Base-by-base conservation (phyloP, 1,140 invertebrate genomes). In the Stratiolaelaps scimitus region DNA sequence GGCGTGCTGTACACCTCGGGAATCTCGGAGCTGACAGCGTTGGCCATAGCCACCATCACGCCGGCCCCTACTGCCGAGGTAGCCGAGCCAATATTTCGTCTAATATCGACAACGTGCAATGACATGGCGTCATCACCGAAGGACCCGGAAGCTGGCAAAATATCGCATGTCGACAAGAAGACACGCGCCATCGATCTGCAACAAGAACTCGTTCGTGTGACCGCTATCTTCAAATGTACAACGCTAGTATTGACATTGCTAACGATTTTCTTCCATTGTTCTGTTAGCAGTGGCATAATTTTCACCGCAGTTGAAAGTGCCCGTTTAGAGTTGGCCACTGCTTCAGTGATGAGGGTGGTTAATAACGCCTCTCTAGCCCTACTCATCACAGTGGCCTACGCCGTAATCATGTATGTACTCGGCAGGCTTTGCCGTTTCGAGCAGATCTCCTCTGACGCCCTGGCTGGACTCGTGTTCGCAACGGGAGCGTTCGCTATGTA, bases 41-140 rank as follows among this genome's bases (percentile, higher is more conserved):
- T 28, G 4, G 20, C 28, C 19, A 48, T 48, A 28, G 47, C 47
- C 4, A 4, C 47, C 7, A 48, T 48, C 15, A 23, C 47, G 4
- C 47, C 47, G 15, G 47, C 47, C 4, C 47, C 47, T 19, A 23
- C 47, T 7, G 19, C 47, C 47, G 47, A 48, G 47, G 47, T 48
- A 4, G 47, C 47, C 19, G 7, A 23, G 28, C 47, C 47, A 7
- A 7, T 48, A 4, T 48, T 48, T 28, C 19, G 28, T 15, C 28
- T 5, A 4, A 48, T 48, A 28, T 23, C 19, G 19, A 4, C 47
- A 15, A 23, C 47, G 5, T 48, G 47, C 47, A 15, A 7, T 15
- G 19, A 4, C 4, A 4, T 15, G 47, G 15, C 5, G 5, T 19
- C 20, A 19, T 19, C 20, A 7, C 15, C 15, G 47, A 48, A 48